These are phyloP conservation scores for Myotis vivesi DNA, from an alignment of 2,797 vertebrate species.

Conservation along the genomic window DNA sequence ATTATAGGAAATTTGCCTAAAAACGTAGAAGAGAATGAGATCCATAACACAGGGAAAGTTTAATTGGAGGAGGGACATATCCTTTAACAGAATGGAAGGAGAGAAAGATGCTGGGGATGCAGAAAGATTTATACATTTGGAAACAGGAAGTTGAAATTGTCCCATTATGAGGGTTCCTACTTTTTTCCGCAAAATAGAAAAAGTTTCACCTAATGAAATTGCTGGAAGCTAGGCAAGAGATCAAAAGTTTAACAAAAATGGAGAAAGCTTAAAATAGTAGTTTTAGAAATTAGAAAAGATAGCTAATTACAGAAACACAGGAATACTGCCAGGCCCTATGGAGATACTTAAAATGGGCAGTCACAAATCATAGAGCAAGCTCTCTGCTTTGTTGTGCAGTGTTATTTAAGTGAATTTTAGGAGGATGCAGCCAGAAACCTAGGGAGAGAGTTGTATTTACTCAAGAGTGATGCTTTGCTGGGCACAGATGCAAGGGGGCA, in stretches of 20 bases:
- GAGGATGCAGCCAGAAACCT: neutral
- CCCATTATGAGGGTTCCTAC: neutral
- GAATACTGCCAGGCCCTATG: neutral
- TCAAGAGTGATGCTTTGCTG: neutral
- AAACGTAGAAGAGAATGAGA: neutral
- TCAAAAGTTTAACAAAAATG: neutral
- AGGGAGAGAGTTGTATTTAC: neutral
- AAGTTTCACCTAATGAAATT: neutral
- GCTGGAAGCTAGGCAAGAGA: neutral
- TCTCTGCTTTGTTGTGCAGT: neutral
- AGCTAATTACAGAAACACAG: neutral
- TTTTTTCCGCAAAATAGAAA: neutral
- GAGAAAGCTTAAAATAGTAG: neutral
- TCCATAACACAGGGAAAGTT: neutral
- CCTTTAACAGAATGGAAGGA: neutral
- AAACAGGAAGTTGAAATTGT: neutral
- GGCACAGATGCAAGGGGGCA: neutral
- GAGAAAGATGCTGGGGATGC: neutral
- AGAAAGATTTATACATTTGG: neutral
- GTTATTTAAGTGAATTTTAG: neutral
- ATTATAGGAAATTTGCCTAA: neutral
- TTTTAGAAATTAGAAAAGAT: constrained; percentile 10
- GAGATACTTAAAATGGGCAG: neutral
- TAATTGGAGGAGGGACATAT: neutral
- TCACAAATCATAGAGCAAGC: neutral